These are phyloP conservation scores for Microctonus aethiopoides DNA, from an alignment of 2,888 invertebrate species.

Conservation along the genomic window DNA sequence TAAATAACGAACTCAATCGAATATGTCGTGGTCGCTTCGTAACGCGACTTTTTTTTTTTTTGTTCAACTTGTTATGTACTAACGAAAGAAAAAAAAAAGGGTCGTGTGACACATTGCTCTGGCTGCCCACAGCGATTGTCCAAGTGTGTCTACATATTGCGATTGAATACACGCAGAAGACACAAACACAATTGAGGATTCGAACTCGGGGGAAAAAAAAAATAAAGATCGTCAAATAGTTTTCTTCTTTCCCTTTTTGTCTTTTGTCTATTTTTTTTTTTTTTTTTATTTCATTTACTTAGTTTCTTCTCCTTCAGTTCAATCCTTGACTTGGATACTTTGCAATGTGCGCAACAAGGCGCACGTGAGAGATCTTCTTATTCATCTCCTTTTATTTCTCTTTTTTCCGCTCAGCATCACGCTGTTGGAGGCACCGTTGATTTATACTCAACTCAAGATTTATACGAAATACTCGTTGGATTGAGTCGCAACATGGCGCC, in stretches of 20 bases:
- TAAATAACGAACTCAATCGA: slow-evolving; percentile 10
- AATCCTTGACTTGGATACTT: slow-evolving; percentile 29
- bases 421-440: slow-evolving; percentile 65
- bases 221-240: not conserved
- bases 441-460: slow-evolving; percentile 64
- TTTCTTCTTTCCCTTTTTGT: not conserved
- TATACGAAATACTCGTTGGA: slow-evolving; percentile 65
- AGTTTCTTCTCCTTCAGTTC: too few relatives aligned
- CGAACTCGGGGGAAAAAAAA: not conserved
- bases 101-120: slow-evolving; percentile 52
- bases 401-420: slow-evolving; percentile 55
- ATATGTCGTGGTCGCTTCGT: not conserved
- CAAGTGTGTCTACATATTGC: slow-evolving; percentile 34
- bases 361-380: slow-evolving; percentile 50
- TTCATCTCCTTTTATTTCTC: slow-evolving; percentile 39
- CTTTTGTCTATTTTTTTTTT: not conserved
- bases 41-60: not conserved
- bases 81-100: not conserved
- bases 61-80: not conserved
- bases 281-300: not conserved
- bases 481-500: slow-evolving; percentile 67
- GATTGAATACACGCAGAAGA: not conserved
- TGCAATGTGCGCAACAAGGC: slow-evolving; percentile 37
- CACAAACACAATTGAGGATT: slow-evolving; percentile 29
- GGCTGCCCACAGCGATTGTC: slow-evolving; percentile 33